These are phyloP conservation scores for Conops quadrifasciatus DNA, from an alignment of 2,888 invertebrate genomes.

Conservation along the genomic window DNA sequence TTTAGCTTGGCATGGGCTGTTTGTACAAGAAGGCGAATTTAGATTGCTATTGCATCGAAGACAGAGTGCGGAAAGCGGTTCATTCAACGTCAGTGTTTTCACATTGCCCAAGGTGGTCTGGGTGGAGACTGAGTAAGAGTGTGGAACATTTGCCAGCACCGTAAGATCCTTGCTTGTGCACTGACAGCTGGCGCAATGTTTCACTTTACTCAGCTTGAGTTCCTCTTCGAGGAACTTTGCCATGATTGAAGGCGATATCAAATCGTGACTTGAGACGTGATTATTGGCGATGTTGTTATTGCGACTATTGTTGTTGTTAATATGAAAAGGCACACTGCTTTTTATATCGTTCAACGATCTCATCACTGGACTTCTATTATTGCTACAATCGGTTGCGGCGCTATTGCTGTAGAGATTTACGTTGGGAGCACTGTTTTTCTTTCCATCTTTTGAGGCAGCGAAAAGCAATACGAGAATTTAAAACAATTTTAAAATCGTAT, in stretches of 20 bases:
- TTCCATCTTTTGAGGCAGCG: slow-evolving; percentile 41
- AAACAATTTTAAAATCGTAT: background rate
- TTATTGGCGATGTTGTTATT: slow-evolving; percentile 45
- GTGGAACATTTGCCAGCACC: slow-evolving; percentile 69
- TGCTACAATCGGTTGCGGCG: slow-evolving; percentile 42
- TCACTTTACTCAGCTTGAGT: slow-evolving; percentile 77
- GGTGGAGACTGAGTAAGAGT: slow-evolving; percentile 71
- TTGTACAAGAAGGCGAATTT: slow-evolving; percentile 65
- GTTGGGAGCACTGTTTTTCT: slow-evolving; percentile 34
- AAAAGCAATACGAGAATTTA: background rate
- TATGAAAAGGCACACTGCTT: too few species aligned
- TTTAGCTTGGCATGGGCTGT: slow-evolving; percentile 64
- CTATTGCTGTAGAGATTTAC: slow-evolving; percentile 41
- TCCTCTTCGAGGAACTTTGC: slow-evolving; percentile 91
- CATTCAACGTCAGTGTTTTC: slow-evolving; percentile 46
- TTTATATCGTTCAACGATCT: too few species aligned
- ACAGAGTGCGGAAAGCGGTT: slow-evolving; percentile 66
- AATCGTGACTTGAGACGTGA: slow-evolving; percentile 53
- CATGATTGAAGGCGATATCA: slow-evolving; percentile 86
- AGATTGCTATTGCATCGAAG: slow-evolving; percentile 72
- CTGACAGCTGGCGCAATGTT: slow-evolving; percentile 85
- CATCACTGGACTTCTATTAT: slow-evolving; percentile 24
- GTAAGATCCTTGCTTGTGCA: slow-evolving; percentile 70
- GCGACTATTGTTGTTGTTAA: slow-evolving; percentile 40
- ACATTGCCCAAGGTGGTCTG: slow-evolving; percentile 68